Conservation (phyloP, 2,113 vertebrate genomes). For the Oncorhynchus gorbuscha region DNA sequence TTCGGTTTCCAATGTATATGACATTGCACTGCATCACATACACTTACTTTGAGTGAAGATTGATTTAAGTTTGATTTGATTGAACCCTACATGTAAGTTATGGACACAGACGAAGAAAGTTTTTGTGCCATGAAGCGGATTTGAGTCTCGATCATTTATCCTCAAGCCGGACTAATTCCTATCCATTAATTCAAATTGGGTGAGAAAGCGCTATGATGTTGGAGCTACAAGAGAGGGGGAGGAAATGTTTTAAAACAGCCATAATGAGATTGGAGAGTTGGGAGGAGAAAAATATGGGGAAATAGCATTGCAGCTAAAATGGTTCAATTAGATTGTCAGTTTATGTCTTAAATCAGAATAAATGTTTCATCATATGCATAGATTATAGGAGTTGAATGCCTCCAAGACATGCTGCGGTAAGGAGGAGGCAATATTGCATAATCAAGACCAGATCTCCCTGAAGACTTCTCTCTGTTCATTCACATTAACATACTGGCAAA, state of each 20-base stretch:
- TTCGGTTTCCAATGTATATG: too few relatives aligned
- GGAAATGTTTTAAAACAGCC: constrained; percentile 20
- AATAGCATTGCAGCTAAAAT: constrained; percentile 46
- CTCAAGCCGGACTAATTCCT: constrained; percentile 45
- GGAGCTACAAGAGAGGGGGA: constrained; percentile 1
- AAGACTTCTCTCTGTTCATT: neutral
- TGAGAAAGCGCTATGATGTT: constrained; percentile 23
- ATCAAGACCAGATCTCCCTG: neutral
- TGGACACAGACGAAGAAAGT: neutral
- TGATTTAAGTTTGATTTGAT: too few relatives aligned
- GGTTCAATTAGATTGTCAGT: constrained; percentile 59
- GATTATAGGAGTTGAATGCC: constrained; percentile 46
- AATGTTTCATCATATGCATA: constrained; percentile 50
- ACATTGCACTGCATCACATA: neutral
- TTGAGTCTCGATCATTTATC: constrained; percentile 48
- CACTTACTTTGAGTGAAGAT: neutral
- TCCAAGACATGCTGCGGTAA: constrained; percentile 25
- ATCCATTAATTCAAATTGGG: constrained; percentile 43
- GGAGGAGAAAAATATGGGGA: constrained; percentile 42
- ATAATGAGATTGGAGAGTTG: constrained; percentile 38
- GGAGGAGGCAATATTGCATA: constrained; percentile 13
- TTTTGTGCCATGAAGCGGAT: constrained; percentile 11
- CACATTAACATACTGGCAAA: neutral
- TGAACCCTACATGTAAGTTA: neutral
- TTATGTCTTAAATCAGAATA: constrained; percentile 49